A percentile compares a stretch with the other conserved stretches of the same genome.
Evolutionary conservation across 2,888 invertebrate species (phyloP).

Genomic region (Tolmerus cingulatus): DNA sequence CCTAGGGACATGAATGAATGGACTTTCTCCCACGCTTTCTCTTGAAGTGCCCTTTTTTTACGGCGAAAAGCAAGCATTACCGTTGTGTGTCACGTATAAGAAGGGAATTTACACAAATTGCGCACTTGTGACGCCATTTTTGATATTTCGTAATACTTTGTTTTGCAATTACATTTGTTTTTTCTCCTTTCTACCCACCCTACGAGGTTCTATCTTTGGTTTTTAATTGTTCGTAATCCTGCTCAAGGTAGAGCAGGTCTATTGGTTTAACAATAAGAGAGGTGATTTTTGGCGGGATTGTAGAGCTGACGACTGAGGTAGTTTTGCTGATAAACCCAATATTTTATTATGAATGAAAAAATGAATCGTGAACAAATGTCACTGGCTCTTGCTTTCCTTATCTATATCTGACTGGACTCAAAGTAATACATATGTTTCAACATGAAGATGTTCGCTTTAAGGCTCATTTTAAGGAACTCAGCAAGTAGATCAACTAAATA

Average conservation of each 20-base stretch:
- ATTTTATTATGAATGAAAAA: neutral
- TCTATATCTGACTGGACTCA: no score
- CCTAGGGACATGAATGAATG: slow-evolving; percentile 13
- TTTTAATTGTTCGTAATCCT: neutral
- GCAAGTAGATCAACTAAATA: no score
- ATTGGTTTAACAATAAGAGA: neutral
- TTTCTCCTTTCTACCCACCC: neutral
- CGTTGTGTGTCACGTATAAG: neutral
- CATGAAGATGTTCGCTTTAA: no score
- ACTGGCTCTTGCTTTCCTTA: no score
- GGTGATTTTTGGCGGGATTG: slow-evolving; percentile 1
- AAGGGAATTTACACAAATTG: neutral
- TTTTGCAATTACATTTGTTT: slow-evolving; percentile 40
- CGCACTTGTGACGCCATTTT: slow-evolving; percentile 46
- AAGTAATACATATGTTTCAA: no score
- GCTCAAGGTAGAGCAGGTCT: neutral
- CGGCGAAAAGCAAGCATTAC: neutral
- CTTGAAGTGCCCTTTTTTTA: neutral
- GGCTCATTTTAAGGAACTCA: no score
- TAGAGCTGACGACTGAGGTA: neutral
- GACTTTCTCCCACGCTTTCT: slow-evolving; percentile 29
- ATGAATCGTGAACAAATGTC: no score
- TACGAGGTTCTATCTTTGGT: neutral
- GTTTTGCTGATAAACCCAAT: neutral
- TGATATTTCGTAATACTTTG: slow-evolving; percentile 45